These are phyloP conservation scores for Drosophila subpulchrella DNA, from an alignment of 1,140 invertebrate genomes.

Conservation along the genomic window DNA sequence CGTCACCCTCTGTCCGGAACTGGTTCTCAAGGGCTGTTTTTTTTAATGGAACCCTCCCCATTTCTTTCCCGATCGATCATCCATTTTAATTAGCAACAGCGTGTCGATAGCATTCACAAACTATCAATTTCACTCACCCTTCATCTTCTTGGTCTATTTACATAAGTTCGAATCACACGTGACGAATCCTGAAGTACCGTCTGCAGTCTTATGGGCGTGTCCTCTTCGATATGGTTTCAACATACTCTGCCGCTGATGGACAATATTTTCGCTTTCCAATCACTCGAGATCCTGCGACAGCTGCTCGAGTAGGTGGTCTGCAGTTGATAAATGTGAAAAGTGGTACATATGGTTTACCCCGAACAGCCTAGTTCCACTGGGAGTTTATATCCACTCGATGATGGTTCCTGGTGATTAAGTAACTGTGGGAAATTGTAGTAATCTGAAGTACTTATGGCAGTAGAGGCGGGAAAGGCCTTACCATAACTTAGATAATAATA, in stretches of 20 bases:
- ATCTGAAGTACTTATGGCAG: background rate
- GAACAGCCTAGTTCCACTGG: constrained; percentile 14
- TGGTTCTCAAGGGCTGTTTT: constrained; percentile 76
- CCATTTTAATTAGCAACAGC: constrained; percentile 83
- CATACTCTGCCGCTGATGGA: constrained; percentile 29
- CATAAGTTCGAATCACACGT: constrained; percentile 71
- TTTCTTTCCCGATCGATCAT: constrained; percentile 68
- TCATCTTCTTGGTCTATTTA: constrained; percentile 56
- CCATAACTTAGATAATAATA: background rate
- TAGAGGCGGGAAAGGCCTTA: background rate
- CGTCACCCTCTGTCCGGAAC: constrained; percentile 14
- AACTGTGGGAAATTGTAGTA: constrained; percentile 33
- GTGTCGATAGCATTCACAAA: constrained; percentile 81
- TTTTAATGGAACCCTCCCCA: constrained; percentile 34
- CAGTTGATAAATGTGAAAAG: constrained; percentile 71
- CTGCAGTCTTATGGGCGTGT: constrained; percentile 54
- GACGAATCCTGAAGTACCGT: constrained; percentile 76
- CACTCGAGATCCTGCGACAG: constrained; percentile 53
- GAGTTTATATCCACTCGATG: constrained; percentile 21
- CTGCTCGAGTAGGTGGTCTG: constrained; percentile 56
- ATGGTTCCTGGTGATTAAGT: constrained; percentile 14
- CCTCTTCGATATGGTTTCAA: constrained; percentile 65
- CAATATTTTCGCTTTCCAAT: constrained; percentile 10
- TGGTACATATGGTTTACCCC: constrained; percentile 33
- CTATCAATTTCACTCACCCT: constrained; percentile 76